Evolutionary conservation across 2,113 vertebrate genomes (phyloP), one percentile per base, ranked within the genome.

Genomic region (Naja naja): DNA sequence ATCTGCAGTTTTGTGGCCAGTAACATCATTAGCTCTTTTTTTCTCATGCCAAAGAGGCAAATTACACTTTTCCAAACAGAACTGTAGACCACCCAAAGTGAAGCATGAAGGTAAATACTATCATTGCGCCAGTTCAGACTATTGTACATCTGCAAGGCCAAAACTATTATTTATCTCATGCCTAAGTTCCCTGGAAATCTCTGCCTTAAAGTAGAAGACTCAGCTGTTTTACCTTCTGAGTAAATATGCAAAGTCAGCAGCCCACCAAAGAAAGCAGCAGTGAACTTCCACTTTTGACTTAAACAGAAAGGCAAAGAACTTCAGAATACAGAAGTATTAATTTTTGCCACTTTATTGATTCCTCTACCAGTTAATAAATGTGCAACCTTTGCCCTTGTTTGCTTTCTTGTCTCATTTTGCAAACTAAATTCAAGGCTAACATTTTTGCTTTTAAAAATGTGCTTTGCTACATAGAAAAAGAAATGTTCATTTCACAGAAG

Each of bases 11-110:
- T 96, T 95, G 87, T 54, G 92, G 91, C 56, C 94, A 96, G 90
- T 43, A 94, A 91, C 30, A 95, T 88, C 55, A 94, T 39, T 18
- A 34, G 11, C 10, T 64, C 85, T 74, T 88, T 39, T 39, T 86
- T 45, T 49, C n/a, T 86, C 90, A 43, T 88, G 90, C 90, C 74
- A 81, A 81, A 94, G 69, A 95, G 92, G 91, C 69, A 95, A 95
- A 95, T 74, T 18, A 0, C 89, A 85, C 93, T 93, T 96, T 96
- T 96, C 90, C 64, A 93, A 94, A 94, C 60, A 95, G 93, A 58
- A 90, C 93, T 95, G 85, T 88, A 85, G 95, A 97, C 96, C 95
- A 97, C 96, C 96, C 96, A 96, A 22, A 89, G 55, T 7, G 1
- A 34, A 27, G 94, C 54, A 93, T 91, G 95, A 60, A 96, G 94